Percentiles rank a stretch among this genome's conserved stretches.
Evolutionary conservation across 1,140 invertebrate species (phyloP).

Genomic region (Paraescarpia echinospica): DNA sequence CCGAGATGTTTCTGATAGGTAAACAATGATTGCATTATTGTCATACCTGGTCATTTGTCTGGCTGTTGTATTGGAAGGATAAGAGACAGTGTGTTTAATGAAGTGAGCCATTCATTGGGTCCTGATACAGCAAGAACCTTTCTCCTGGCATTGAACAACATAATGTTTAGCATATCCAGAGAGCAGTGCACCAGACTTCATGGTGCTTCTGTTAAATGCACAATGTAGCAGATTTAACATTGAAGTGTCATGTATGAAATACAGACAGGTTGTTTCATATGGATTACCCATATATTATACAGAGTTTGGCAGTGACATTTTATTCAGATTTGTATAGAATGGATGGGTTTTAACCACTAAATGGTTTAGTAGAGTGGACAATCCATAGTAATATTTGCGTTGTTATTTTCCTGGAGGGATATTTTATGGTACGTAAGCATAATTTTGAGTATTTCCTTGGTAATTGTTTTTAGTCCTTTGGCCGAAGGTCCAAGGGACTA

Average conservation of each 20-base stretch:
- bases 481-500: no score
- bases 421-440: no score
- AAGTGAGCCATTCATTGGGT: neutral
- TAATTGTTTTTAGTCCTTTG: no score
- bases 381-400: no score
- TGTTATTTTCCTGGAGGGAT: no score
- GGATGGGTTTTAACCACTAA: no score
- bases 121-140: neutral
- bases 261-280: neutral
- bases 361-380: no score
- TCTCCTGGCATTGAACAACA: neutral
- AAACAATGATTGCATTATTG: neutral
- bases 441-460: no score
- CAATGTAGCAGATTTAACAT: neutral
- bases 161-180: neutral
- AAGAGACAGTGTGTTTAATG: constrained; percentile 1
- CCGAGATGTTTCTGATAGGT: neutral
- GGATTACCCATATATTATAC: no score
- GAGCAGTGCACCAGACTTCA: neutral
- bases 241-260: neutral
- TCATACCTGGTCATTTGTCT: neutral
- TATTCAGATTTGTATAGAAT: no score
- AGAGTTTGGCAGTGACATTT: no score
- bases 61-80: neutral
- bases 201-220: neutral